Evolutionary conservation across 2,888 invertebrate species (phyloP).

Genomic region (Drosophila neonasuta): DNA sequence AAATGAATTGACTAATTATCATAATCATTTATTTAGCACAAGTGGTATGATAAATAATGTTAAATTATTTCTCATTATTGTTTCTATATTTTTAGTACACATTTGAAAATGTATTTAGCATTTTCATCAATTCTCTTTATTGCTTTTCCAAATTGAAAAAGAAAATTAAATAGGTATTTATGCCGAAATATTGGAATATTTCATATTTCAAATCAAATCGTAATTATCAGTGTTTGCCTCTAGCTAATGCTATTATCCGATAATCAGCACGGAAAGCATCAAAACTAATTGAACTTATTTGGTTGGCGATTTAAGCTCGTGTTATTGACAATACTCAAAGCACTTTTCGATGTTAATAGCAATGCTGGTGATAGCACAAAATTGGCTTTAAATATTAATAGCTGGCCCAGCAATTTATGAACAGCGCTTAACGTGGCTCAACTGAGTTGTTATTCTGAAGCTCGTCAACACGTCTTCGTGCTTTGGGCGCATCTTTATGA

Average conservation of each 20-base stretch:
- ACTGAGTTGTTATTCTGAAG: neutral
- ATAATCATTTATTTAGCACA: too few relatives aligned
- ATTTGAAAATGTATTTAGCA: too few relatives aligned
- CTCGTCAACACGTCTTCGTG: slow-evolving; percentile 37
- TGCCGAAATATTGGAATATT: too few relatives aligned
- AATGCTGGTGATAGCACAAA: slow-evolving; percentile 19
- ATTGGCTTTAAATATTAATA: slow-evolving; percentile 45
- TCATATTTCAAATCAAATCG: too few relatives aligned
- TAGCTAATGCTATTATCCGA: neutral
- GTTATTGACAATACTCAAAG: neutral
- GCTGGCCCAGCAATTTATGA: slow-evolving; percentile 24
- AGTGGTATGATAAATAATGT: too few relatives aligned
- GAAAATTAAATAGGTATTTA: too few relatives aligned
- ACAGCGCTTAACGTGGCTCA: slow-evolving; percentile 6
- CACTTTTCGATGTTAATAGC: slow-evolving; percentile 25
- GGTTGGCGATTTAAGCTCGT: neutral
- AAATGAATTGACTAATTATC: too few relatives aligned
- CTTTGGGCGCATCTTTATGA: slow-evolving; percentile 41
- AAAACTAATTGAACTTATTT: slow-evolving; percentile 5
- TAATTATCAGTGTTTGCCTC: too few relatives aligned
- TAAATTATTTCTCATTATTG: too few relatives aligned
- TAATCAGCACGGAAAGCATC: neutral
- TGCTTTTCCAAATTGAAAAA: too few relatives aligned
- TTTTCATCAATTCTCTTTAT: too few relatives aligned
- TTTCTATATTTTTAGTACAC: too few relatives aligned